Base-by-base conservation (phyloP, 2,113 vertebrate species). In the Acrocephalus arundinaceus region DNA sequence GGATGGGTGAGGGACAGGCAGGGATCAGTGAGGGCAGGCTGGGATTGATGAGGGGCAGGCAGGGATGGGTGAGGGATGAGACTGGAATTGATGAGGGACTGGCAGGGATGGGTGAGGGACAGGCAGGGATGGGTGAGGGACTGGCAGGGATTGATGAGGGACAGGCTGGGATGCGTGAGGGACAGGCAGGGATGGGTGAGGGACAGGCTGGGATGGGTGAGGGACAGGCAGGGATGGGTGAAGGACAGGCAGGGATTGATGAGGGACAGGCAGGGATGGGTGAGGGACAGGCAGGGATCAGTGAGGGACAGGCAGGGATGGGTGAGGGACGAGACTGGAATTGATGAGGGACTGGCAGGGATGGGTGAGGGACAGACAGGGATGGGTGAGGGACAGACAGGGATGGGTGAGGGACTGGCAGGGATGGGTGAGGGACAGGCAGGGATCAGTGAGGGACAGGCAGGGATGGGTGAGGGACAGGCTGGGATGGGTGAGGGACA, bases 251-350 rank as follows among this genome's bases (percentile, higher is more conserved):
- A 52, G 46, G 28, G 20, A 46, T 46, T 0, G 0, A 0, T 39
- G 13, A 52, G 33, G 25, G 13, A 35, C 14, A 6, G 39, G 31
- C 39, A 16, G 37, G 0, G 0, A 0, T 39, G 0, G 2, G 0
- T 27, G 22, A 68, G 22, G n/a, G 4, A 37, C 0, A 2, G 22
- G 46, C 57, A 49, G 35, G 39, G 12, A 49, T 33, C 0, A 0
- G 0, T 17, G 18, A 57, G 17, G 16, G 6, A n/a, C 6, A 5
- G 33, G 24, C n/a, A n/a, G n/a, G n/a, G n/a, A n/a, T n/a, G n/a
- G n/a, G n/a, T n/a, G n/a, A n/a, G n/a, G n/a, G n/a, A n/a, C n/a
- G n/a, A n/a, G n/a, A n/a, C 72, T 25, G 75, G 48, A 37, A 65
- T 5, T 1, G 3, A 1, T 28, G 12, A 63, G 13, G 46, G 7